phyloP scores from a whole-genome alignment of 2,113 vertebrate species.

The Sapajus apella region DNA sequence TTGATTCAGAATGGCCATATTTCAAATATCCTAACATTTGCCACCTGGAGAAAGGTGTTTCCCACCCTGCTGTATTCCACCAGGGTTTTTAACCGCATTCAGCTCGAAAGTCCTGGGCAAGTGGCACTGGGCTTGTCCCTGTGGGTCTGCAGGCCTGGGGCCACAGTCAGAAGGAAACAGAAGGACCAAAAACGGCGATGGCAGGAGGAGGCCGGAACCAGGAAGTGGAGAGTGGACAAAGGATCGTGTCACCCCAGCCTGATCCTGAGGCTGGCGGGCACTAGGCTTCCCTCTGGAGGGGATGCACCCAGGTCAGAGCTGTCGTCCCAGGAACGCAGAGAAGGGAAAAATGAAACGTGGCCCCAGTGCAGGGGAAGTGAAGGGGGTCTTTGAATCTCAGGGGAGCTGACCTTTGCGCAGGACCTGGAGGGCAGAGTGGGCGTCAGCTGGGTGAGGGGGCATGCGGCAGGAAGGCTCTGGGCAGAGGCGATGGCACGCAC shows the following conservation, averaged over 20 bases:
- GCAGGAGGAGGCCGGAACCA: not conserved
- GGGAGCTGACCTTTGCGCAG: not conserved
- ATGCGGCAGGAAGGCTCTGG: not conserved
- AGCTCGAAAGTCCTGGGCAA: not conserved
- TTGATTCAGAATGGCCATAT: not conserved
- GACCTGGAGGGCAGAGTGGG: not conserved
- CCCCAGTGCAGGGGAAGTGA: not conserved
- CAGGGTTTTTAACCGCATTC: not conserved
- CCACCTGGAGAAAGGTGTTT: not conserved
- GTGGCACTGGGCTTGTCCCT: not conserved
- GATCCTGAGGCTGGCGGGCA: not conserved
- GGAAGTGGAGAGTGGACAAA: not conserved
- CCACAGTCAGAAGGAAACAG: not conserved
- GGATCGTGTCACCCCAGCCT: too few species aligned
- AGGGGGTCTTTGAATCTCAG: not conserved
- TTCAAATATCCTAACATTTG: not conserved
- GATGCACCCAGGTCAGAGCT: not conserved
- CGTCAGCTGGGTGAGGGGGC: not conserved
- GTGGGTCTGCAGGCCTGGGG: not conserved
- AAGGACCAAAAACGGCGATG: not conserved
- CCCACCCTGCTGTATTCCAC: not conserved
- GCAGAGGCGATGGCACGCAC: not conserved
- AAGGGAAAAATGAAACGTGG: not conserved
- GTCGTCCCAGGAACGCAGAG: not conserved
- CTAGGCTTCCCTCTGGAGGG: not conserved